phyloP scores from a whole-genome alignment of 37 sponge, comb jelly and placozoan species.

The Chondrosia reniformis region DNA sequence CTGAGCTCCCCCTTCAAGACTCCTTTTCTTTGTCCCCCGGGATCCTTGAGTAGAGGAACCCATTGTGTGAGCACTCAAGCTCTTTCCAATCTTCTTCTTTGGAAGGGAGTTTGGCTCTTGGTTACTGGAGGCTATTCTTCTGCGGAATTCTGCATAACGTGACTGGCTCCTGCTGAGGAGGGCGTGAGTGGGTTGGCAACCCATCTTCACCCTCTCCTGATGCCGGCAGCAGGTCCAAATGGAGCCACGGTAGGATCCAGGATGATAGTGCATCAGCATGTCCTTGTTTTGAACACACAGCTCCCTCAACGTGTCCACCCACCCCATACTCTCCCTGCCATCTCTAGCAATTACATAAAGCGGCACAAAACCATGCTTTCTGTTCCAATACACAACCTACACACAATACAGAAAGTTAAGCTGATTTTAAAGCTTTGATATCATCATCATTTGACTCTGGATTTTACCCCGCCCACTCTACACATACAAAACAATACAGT shows the following conservation, averaged over 20 bases:
- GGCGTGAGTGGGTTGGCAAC: slow-evolving; percentile 72
- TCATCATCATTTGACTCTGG: no score
- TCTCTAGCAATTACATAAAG: slow-evolving; percentile 66
- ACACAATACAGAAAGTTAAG: neutral
- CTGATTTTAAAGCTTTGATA: no score
- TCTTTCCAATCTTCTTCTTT: neutral
- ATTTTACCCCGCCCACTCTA: no score
- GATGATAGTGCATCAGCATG: slow-evolving; percentile 79
- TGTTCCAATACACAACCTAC: slow-evolving; percentile 54
- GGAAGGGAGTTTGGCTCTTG: neutral
- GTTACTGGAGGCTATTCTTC: neutral
- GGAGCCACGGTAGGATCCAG: slow-evolving; percentile 42
- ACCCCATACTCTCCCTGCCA: slow-evolving; percentile 43
- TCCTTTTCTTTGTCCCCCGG: neutral
- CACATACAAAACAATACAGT: no score
- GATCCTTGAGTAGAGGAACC: neutral
- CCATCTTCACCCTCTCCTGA: slow-evolving; percentile 36
- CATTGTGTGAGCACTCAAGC: neutral
- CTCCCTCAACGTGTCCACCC: slow-evolving; percentile 55
- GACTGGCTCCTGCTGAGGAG: slow-evolving; percentile 69
- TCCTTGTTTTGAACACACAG: slow-evolving; percentile 67
- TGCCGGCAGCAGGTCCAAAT: slow-evolving; percentile 64
- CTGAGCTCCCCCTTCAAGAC: slow-evolving; percentile 14
- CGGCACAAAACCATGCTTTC: slow-evolving; percentile 62
- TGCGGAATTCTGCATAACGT: slow-evolving; percentile 64